Percentiles rank a stretch among this genome's conserved stretches.
These are phyloP conservation scores for Fabriciana adippe DNA, from an alignment of 2,888 invertebrate species.

Conservation along the genomic window DNA sequence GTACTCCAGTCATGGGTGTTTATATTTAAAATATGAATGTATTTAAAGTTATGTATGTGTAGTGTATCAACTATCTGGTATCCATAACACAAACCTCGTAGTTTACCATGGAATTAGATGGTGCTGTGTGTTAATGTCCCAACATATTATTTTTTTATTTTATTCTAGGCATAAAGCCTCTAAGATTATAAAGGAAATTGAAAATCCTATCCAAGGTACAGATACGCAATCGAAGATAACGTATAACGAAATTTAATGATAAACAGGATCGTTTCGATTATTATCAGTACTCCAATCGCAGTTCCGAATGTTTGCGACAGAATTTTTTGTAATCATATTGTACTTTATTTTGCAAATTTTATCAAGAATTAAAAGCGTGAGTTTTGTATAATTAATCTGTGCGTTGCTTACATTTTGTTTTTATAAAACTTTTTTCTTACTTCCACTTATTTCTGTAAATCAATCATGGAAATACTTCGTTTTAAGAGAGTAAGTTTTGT, in stretches of 20 bases:
- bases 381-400: slow-evolving; percentile 13
- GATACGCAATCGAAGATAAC: slow-evolving; percentile 26
- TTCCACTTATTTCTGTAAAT: background rate
- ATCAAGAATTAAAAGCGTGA: slow-evolving; percentile 22
- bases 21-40: no score
- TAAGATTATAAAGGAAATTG: background rate
- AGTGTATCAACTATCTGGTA: no score
- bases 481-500: slow-evolving; percentile 11
- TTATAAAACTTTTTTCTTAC: background rate
- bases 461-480: background rate
- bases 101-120: no score
- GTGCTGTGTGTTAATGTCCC: no score
- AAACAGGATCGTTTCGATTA: slow-evolving; percentile 8
- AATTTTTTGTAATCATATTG: slow-evolving; percentile 34
- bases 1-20: no score
- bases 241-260: slow-evolving; percentile 15
- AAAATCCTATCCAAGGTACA: background rate
- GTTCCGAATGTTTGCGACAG: slow-evolving; percentile 29
- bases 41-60: no score
- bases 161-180: background rate
- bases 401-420: background rate
- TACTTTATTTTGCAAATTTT: slow-evolving; percentile 31
- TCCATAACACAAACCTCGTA: no score
- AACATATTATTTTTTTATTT: background rate
- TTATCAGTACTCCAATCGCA: slow-evolving; percentile 8